Evolutionary conservation across 2,888 invertebrate genomes (phyloP).

Genomic region (Andrena chrysosceles): DNA sequence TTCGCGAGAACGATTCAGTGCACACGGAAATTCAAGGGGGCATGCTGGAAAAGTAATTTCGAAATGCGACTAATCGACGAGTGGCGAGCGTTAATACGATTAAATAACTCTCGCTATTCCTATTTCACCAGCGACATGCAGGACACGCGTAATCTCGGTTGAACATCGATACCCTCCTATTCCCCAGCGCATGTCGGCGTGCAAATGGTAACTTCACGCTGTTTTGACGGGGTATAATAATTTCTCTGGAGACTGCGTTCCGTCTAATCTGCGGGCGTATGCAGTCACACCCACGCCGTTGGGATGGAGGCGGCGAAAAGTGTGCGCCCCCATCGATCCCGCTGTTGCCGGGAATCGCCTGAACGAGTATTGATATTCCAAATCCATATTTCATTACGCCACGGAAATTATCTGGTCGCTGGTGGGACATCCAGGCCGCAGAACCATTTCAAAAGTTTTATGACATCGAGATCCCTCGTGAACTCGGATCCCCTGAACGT

Average conservation of each 20-base stretch:
- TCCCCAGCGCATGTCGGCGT: constrained; percentile 50
- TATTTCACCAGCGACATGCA: constrained; percentile 8
- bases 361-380: constrained; percentile 36
- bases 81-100: constrained; percentile 32
- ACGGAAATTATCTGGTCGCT: constrained; percentile 38
- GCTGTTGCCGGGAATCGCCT: constrained; percentile 8
- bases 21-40: neutral
- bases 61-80: constrained; percentile 4
- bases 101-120: constrained; percentile 28
- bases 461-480: constrained; percentile 7
- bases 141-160: constrained; percentile 16
- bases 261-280: constrained; percentile 30
- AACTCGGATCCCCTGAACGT: neutral
- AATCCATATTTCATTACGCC: constrained; percentile 51
- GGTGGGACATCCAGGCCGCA: neutral
- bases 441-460: constrained; percentile 38
- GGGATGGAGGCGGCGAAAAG: constrained; percentile 19
- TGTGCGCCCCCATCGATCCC: constrained; percentile 34
- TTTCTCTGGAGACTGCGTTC: constrained; percentile 66
- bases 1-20: neutral
- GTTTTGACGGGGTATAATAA: constrained; percentile 68
- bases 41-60: neutral
- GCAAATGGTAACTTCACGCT: constrained; percentile 59
- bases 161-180: constrained; percentile 40
- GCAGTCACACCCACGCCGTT: neutral